Evolutionary conservation across 2,888 invertebrate species (phyloP).

Genomic region (Carterocephalus palaemon): DNA sequence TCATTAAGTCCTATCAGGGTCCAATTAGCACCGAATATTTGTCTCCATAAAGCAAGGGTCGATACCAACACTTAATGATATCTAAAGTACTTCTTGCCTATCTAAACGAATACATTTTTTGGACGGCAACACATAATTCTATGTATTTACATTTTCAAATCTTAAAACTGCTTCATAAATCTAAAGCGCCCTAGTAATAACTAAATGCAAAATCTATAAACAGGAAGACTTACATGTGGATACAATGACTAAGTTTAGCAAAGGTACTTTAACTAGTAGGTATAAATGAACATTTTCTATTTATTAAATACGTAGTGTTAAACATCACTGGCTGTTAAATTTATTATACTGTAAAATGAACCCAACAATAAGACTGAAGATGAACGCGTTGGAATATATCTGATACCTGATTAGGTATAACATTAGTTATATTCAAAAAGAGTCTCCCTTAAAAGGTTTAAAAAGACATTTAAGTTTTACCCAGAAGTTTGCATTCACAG

Average conservation of each 20-base stretch:
- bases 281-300: slow-evolving; percentile 24
- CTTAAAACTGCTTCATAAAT: slow-evolving; percentile 36
- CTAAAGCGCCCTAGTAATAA: slow-evolving; percentile 57
- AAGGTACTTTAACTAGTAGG: slow-evolving; percentile 26
- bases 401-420: too few relatives aligned
- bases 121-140: slow-evolving; percentile 56
- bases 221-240: slow-evolving; percentile 65
- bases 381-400: too few relatives aligned
- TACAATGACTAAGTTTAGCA: slow-evolving; percentile 49
- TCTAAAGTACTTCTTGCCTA: slow-evolving; percentile 24
- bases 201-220: slow-evolving; percentile 74
- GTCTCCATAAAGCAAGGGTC: slow-evolving; percentile 9
- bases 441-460: too few relatives aligned
- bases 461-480: too few relatives aligned
- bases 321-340: slow-evolving; percentile 23
- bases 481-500: slow-evolving; percentile 36
- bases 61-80: slow-evolving; percentile 25
- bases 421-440: too few relatives aligned
- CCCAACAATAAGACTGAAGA: slow-evolving; percentile 2
- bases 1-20: slow-evolving; percentile 47
- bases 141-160: slow-evolving; percentile 52
- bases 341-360: slow-evolving; percentile 4
- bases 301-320: slow-evolving; percentile 25
- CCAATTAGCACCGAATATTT: slow-evolving; percentile 62
- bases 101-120: slow-evolving; percentile 41